phyloP scores from a whole-genome alignment of 2,888 invertebrate species.

The Notodonta dromedarius region DNA sequence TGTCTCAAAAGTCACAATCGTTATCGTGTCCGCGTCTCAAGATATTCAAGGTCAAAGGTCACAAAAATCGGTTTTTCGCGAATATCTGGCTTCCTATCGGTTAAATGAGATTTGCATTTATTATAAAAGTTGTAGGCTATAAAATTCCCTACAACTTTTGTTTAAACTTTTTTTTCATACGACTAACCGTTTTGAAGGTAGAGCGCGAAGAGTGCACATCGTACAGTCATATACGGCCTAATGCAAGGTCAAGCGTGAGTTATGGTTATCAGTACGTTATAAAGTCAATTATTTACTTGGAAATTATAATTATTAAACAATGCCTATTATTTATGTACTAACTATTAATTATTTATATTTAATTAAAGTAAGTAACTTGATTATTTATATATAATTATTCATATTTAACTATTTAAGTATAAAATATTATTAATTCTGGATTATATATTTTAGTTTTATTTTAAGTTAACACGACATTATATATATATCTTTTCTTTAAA shows the following conservation, averaged over 20 bases:
- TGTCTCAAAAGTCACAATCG: constrained; percentile 17
- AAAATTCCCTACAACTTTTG: constrained; percentile 28
- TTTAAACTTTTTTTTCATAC: constrained; percentile 31
- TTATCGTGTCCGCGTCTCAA: constrained; percentile 19
- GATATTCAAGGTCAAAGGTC: constrained; percentile 20
- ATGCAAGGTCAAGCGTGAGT: constrained; percentile 38
- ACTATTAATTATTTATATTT: constrained; percentile 26
- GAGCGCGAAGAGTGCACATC: constrained; percentile 30
- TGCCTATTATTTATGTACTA: constrained; percentile 27
- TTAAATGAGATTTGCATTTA: constrained; percentile 11
- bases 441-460: no score
- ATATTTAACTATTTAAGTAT: constrained; percentile 27
- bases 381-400: constrained; percentile 20
- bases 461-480: no score
- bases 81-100: constrained; percentile 23
- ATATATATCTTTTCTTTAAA: no score
- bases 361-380: constrained; percentile 5
- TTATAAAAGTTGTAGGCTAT: constrained; percentile 13
- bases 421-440: constrained; percentile 21
- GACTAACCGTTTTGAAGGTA: constrained; percentile 28
- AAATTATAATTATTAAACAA: constrained; percentile 19
- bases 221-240: constrained; percentile 33
- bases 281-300: constrained; percentile 10
- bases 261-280: constrained; percentile 32
- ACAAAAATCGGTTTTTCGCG: neutral